Conservation (phyloP, 1,140 invertebrate species). For the Drosophila burlai region DNA sequence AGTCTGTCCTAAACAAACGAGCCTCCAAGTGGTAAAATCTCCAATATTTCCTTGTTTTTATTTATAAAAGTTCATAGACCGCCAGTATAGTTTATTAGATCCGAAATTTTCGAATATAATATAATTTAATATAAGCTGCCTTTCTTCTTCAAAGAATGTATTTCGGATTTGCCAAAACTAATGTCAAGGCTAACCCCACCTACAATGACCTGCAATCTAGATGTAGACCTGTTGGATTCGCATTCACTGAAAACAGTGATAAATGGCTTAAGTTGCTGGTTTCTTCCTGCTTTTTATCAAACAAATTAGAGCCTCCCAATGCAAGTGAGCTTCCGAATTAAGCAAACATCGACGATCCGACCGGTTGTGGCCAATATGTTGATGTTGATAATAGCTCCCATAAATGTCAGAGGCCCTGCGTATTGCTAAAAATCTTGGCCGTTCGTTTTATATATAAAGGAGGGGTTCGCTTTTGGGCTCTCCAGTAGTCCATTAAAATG, state of each 20-base stretch:
- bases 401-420: background rate
- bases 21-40: too few species aligned
- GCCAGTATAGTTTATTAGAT: too few species aligned
- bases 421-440: background rate
- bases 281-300: slow-evolving; percentile 2
- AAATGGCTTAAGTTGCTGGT: background rate
- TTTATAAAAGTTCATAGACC: too few species aligned
- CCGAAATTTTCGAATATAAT: too few species aligned
- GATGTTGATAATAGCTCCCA: background rate
- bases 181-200: slow-evolving; percentile 9
- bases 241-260: slow-evolving; percentile 6
- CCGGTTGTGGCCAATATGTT: slow-evolving; percentile 2
- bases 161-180: background rate
- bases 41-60: too few species aligned
- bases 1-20: too few species aligned
- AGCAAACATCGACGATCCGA: background rate
- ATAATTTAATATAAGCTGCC: background rate
- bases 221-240: background rate
- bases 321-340: background rate
- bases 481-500: slow-evolving; percentile 77
- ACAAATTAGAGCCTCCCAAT: slow-evolving; percentile 1
- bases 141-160: background rate
- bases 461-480: slow-evolving; percentile 13
- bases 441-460: slow-evolving; percentile 39
- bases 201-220: background rate